These are phyloP conservation scores for Centropristis striata DNA, from an alignment of 2,113 vertebrate species.

Conservation along the genomic window DNA sequence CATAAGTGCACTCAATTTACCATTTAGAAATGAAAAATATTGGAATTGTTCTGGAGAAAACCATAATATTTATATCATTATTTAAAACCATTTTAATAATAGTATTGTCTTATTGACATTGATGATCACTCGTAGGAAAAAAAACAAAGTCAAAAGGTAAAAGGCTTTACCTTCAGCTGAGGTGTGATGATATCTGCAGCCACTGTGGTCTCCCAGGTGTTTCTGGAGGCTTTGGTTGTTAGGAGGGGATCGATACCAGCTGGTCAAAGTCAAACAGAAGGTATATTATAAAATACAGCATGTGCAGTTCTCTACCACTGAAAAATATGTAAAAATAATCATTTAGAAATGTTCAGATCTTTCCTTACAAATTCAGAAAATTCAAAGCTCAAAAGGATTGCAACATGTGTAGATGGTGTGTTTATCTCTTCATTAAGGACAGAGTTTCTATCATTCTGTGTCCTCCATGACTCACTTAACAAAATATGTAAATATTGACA, in stretches of 20 bases:
- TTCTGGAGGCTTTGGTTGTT: conserved; percentile 85
- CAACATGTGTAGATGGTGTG: neutral
- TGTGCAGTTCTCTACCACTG: too few relatives aligned
- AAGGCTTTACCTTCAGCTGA: conserved; percentile 82
- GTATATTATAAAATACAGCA: neutral
- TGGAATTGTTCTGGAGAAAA: too few relatives aligned
- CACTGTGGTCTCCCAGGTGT: conserved; percentile 87
- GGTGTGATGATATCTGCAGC: conserved; percentile 74
- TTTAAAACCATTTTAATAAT: too few relatives aligned
- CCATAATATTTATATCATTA: too few relatives aligned
- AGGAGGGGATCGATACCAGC: conserved; percentile 75
- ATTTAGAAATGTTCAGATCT: neutral
- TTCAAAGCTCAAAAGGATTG: too few relatives aligned
- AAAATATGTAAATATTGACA: neutral
- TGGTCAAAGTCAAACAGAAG: conserved; percentile 51
- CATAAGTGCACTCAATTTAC: too few relatives aligned
- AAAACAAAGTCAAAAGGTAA: conserved; percentile 6
- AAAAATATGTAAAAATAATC: neutral
- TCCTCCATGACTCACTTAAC: too few relatives aligned
- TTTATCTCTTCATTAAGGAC: too few relatives aligned
- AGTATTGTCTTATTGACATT: too few relatives aligned
- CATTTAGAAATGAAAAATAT: too few relatives aligned
- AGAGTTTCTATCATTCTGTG: too few relatives aligned
- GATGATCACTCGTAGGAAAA: too few relatives aligned
- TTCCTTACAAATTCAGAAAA: neutral